Evolutionary conservation across 2,113 vertebrate species (phyloP).

Genomic region (Bettongia penicillata): DNA sequence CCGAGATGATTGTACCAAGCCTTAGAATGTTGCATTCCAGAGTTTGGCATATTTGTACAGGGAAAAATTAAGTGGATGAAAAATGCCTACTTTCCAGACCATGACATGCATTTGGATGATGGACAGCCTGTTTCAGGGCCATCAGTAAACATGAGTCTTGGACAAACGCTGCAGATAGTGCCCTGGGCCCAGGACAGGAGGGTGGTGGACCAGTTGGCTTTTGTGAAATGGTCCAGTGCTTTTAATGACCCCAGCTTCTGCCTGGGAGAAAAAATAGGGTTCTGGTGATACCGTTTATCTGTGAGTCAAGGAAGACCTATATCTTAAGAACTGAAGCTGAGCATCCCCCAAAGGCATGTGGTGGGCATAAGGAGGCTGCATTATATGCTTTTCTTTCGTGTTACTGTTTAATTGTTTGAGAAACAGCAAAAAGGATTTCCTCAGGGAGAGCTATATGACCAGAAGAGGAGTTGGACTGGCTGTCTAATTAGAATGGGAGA

Average conservation of each 20-base stretch:
- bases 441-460: background rate
- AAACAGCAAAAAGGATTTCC: background rate
- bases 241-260: background rate
- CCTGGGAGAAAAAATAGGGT: background rate
- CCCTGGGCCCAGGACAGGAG: background rate
- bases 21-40: background rate
- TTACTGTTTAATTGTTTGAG: background rate
- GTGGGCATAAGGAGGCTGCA: background rate
- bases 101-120: background rate
- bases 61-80: background rate
- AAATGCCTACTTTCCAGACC: background rate
- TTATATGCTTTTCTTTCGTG: background rate
- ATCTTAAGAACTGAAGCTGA: background rate
- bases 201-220: background rate
- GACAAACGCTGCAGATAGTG: background rate
- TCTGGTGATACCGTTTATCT: background rate
- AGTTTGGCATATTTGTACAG: background rate
- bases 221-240: background rate
- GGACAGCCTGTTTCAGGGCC: background rate
- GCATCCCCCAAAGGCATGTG: background rate
- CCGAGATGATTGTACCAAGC: background rate
- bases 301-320: background rate
- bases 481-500: background rate
- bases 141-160: background rate
- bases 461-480: background rate